Percentiles rank a stretch among this genome's conserved stretches.
Evolutionary conservation across 2,113 vertebrate genomes (phyloP).

Genomic region (Pavo muticus): DNA sequence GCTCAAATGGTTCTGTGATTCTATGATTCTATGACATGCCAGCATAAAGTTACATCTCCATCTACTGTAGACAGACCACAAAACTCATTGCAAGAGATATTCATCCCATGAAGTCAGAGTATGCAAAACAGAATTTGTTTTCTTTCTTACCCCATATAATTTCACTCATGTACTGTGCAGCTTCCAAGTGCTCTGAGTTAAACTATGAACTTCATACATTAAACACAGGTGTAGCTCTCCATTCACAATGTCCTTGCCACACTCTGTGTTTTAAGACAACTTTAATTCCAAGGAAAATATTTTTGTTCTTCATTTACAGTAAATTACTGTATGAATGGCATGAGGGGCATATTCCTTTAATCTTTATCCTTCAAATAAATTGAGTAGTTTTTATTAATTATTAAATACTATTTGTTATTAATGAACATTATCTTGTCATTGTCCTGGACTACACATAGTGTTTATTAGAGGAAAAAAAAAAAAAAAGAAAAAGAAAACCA

Average conservation of each 20-base stretch:
- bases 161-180: not conserved
- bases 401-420: conserved; percentile 8
- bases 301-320: not conserved
- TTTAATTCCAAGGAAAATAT: not conserved
- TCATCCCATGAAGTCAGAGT: not conserved
- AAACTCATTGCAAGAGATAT: not conserved
- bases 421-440: not conserved
- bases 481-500: not conserved
- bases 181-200: not conserved
- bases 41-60: not conserved
- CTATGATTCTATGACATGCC: accelerated
- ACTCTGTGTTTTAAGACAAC: not conserved
- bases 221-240: not conserved
- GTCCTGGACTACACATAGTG: not conserved
- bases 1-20: no score
- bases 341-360: not conserved
- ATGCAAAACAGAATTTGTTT: not conserved
- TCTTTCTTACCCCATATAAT: not conserved
- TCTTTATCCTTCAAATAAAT: conserved; percentile 4
- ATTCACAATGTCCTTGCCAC: not conserved
- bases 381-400: not conserved
- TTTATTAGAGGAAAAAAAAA: not conserved
- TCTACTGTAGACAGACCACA: not conserved
- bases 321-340: not conserved
- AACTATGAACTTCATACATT: not conserved